A percentile compares a stretch with the other conserved stretches of the same genome.
Conservation (phyloP, 1,140 invertebrate species). For the Leguminivora glycinivorella region DNA sequence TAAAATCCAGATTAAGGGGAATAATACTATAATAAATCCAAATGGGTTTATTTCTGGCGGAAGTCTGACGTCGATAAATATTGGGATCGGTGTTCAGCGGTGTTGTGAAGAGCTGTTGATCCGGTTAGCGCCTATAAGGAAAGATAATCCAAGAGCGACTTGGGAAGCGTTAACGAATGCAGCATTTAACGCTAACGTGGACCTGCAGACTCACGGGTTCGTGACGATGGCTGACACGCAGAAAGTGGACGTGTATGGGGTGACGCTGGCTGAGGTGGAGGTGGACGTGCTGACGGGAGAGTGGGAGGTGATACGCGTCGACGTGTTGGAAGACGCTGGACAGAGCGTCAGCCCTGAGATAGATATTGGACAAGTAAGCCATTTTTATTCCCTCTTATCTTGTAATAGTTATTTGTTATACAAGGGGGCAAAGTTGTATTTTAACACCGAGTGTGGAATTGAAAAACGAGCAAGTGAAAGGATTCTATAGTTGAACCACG, state of each 20-base stretch:
- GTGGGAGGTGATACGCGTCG: conserved; percentile 82
- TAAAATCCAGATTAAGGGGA: conserved; percentile 84
- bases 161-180: conserved; percentile 82
- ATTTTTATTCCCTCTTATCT: not conserved
- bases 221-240: conserved; percentile 74
- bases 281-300: conserved; percentile 89
- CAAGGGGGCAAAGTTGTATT: too few relatives aligned
- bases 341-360: conserved; percentile 86
- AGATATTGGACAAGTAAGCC: conserved; percentile 87
- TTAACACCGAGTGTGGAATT: too few relatives aligned
- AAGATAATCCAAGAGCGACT: conserved; percentile 77
- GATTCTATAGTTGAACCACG: too few relatives aligned
- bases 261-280: conserved; percentile 84
- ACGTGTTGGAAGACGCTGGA: conserved; percentile 87
- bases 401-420: too few relatives aligned
- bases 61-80: conserved; percentile 65
- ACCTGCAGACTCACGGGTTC: conserved; percentile 82
- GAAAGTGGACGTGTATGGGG: conserved; percentile 81
- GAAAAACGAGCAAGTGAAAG: too few relatives aligned
- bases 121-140: conserved; percentile 80
- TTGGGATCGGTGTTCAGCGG: conserved; percentile 43
- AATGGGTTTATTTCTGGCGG: conserved; percentile 82
- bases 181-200: conserved; percentile 78
- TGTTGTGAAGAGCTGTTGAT: conserved; percentile 69
- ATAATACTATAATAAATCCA: conserved; percentile 79